Base-by-base conservation (phyloP, 2,113 vertebrate species). In the Oreochromis spilurus region DNA sequence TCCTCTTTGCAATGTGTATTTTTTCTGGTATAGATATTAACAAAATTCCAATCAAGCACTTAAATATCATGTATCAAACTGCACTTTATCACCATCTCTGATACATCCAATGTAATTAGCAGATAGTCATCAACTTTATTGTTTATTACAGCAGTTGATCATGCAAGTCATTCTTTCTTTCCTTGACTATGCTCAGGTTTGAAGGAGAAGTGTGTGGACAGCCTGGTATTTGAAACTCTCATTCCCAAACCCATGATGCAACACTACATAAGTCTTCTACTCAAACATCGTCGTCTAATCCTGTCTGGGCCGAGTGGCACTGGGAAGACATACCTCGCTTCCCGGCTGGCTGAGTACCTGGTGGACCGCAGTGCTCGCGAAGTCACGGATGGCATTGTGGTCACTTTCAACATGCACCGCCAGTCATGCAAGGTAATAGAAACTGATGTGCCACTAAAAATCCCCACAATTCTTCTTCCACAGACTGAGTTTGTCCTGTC, bases 201-300 rank as follows among this genome's bases (percentile, higher is more conserved):
- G 94, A 98, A 98, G 93, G 98, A 99, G 95, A 99, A 98, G 89
- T 98, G 98, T 2, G 98, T 99, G 87, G 99, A 99, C 95, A 98
- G 97, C 94, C 95, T 99, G 87, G 98, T 99, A 85, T 99, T 99
- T 0, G 98, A 99, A 95, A 99, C 98, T 0, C 98, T 99, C 26
- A 97, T 99, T 89, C 99, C 98, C 75, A 99, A 99, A 96, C 97
- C 98, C 75, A 99, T 99, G 99, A 98, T 99, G 97, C 99, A 99
- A 88, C 99, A 99, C 90, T 99, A 99, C 89, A 98, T 99, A 85
- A 98, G 99, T 87, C 97, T 99, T 83, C 96, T 99, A 55, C 97
- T 99, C 70, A 99, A 99, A 92, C 99, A 99, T 91, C 97, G 99
- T 19, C 97, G 99, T 24, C 96, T 99, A 34, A 96, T 99, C 86